A percentile compares a stretch with the other conserved stretches of the same genome.
Conservation (phyloP, 2,888 invertebrate species). For the Drosophila paracracens region DNA sequence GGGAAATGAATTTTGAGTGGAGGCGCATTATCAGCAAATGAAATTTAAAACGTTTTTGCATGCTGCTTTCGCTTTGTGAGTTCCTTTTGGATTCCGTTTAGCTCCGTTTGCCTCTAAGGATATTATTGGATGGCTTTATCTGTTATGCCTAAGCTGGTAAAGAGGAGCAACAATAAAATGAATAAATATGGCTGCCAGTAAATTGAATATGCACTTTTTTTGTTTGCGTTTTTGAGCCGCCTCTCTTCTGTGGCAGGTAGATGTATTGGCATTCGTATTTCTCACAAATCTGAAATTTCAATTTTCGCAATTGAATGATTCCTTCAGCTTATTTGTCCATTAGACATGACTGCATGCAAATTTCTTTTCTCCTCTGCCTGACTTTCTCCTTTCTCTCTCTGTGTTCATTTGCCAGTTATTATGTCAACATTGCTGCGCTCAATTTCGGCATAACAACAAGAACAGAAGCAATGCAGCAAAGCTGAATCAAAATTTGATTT, state of each 20-base stretch:
- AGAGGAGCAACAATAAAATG: constrained; percentile 5
- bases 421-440: constrained; percentile 40
- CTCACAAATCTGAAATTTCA: constrained; percentile 64
- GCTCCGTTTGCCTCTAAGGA: constrained; percentile 9
- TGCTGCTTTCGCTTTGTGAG: constrained; percentile 6
- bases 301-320: constrained; percentile 69
- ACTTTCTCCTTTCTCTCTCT: background rate
- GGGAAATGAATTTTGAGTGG: constrained; percentile 65
- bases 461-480: constrained; percentile 2
- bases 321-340: constrained; percentile 58
- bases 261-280: constrained; percentile 28
- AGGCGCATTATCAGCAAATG: constrained; percentile 68
- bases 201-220: constrained; percentile 48
- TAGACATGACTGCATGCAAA: constrained; percentile 62
- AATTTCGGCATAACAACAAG: constrained; percentile 44
- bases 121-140: constrained; percentile 29
- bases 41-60: constrained; percentile 66
- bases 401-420: constrained; percentile 48
- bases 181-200: constrained; percentile 28
- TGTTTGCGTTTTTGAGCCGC: background rate
- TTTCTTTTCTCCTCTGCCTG: constrained; percentile 16
- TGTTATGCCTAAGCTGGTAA: constrained; percentile 23
- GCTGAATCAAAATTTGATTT: constrained; percentile 12
- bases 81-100: constrained; percentile 12
- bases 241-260: constrained; percentile 19